Conservation (phyloP, 2,888 invertebrate species). For the Agrilus biguttatus region DNA sequence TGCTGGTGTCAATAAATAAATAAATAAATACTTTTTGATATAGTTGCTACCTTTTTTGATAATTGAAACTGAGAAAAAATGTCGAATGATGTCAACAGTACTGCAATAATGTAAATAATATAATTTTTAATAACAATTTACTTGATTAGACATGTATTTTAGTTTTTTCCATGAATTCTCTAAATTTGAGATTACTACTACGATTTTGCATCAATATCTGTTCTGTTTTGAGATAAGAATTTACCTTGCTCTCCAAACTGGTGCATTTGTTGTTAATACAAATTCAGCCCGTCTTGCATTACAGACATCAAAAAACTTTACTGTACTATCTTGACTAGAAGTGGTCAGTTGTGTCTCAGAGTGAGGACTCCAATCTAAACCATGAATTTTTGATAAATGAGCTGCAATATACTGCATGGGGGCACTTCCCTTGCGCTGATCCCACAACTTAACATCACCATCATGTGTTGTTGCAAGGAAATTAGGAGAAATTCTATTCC, state of each 20-base stretch:
- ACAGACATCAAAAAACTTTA: conserved; percentile 85
- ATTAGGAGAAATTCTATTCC: conserved; percentile 75
- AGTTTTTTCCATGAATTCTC: no score
- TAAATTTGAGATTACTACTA: no score
- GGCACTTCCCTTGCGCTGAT: conserved; percentile 72
- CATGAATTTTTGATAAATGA: conserved; percentile 79
- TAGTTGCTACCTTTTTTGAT: no score
- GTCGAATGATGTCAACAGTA: no score
- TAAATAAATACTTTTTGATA: no score
- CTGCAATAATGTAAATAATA: no score
- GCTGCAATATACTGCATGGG: conserved; percentile 90
- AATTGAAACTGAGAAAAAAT: no score
- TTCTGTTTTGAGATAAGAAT: conserved; percentile 15
- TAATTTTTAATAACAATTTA: no score
- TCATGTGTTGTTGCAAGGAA: conserved; percentile 89
- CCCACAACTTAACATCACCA: conserved; percentile 93
- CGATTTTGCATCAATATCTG: neutral
- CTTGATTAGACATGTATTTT: no score
- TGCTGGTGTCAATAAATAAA: no score
- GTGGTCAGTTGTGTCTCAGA: conserved; percentile 77
- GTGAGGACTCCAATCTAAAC: conserved; percentile 85
- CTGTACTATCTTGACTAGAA: conserved; percentile 89
- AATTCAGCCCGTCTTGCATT: conserved; percentile 75
- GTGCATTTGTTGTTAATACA: conserved; percentile 68
- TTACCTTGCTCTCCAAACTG: conserved; percentile 78